Base-by-base conservation (phyloP, 2,113 vertebrate genomes). In the Tupaia chinensis region DNA sequence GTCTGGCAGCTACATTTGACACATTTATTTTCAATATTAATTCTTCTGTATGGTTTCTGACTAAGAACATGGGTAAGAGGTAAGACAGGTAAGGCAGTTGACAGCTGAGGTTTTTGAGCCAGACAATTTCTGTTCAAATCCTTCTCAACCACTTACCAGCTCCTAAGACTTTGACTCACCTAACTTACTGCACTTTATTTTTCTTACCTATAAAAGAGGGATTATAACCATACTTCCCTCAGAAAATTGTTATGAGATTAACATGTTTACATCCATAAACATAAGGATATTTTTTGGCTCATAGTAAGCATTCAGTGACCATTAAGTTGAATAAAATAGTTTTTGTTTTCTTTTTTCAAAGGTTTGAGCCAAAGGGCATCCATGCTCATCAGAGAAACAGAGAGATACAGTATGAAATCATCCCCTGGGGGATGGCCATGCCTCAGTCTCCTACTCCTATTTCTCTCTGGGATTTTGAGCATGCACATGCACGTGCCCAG, bases 21-120 rank as follows among this genome's bases (percentile, higher is more conserved):
- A n/a, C 9, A 87, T 72, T 93, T 95, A 13, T 66, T 92, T 88
- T 85, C 29, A 60, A 12, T 83, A 76, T 54, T 94, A 84, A 63
- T 78, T 87, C 95, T 93, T 94, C 60, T 80, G 0, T 27, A 27
- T 68, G 29, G 15, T 58, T 85, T 94, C 27, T 15, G 11, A 19
- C 15, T 60, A 84, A 34, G 29, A 93, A 83, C 12, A 11, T 23
- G 74, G 16, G 2, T 73, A 89, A 56, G 56, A 69, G 23, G 10
- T 3, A 88, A 56, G 27, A 22, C 5, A 60, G 10, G 10, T 79
- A 6, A 10, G 13, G 10, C 7, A 72, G 27, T 84, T 12, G 74
- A n/a, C 4, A 58, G 23, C 54, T 91, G 65, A 90, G 22, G 7
- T 44, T 27, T 82, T 56, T 63, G 27, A 89, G 44, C 7, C 22